Percentiles rank a stretch among this genome's conserved stretches.
phyloP scores from a whole-genome alignment of 2,113 vertebrate genomes.

The Glaucidium brasilianum region DNA sequence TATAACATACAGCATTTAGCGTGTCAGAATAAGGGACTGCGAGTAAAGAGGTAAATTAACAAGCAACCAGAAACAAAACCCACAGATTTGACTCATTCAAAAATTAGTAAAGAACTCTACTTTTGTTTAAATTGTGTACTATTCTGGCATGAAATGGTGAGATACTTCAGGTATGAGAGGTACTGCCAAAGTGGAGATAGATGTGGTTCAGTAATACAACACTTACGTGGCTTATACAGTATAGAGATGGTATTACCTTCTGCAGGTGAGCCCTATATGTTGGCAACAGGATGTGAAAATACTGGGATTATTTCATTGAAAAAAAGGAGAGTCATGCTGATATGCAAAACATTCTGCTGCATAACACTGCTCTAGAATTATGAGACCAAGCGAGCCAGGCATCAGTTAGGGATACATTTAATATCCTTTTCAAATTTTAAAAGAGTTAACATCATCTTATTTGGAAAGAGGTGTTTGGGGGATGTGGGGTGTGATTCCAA shows the following conservation, averaged over 20 bases:
- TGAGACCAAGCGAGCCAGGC: background rate
- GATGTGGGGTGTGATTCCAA: background rate
- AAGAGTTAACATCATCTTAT: background rate
- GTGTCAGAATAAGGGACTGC: background rate
- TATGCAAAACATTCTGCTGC: background rate
- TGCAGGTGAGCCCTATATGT: background rate
- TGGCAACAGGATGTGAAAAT: background rate
- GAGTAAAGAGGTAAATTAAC: background rate
- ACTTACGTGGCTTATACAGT: fast-evolving
- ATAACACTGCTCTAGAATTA: background rate
- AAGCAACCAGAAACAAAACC: background rate
- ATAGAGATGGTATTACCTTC: background rate
- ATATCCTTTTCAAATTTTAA: background rate
- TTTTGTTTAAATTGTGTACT: background rate
- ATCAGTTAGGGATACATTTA: background rate
- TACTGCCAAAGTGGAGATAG: background rate
- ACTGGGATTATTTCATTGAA: background rate
- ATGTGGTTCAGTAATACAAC: background rate
- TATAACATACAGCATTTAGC: background rate
- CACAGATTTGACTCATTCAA: background rate
- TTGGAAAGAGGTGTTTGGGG: background rate
- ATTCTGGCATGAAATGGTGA: background rate
- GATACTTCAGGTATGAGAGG: background rate
- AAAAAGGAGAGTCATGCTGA: background rate
- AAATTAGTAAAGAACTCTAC: background rate